phyloP scores from a whole-genome alignment of 2,113 vertebrate species.

The Psammodynastes pulverulentus region DNA sequence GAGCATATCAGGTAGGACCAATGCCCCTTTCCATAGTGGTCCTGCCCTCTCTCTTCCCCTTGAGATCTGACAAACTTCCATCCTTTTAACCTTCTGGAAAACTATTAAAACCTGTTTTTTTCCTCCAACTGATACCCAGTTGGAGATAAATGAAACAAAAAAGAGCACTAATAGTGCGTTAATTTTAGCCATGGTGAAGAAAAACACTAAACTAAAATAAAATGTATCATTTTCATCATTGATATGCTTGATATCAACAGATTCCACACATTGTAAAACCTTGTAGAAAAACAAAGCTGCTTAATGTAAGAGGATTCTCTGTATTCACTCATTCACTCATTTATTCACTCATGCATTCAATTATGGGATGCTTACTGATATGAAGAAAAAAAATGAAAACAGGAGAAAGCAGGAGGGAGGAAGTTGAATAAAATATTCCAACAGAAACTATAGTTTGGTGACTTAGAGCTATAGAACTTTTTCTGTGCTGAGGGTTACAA shows the following conservation, averaged over 20 bases:
- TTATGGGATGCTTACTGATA: neutral
- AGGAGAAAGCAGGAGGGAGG: neutral
- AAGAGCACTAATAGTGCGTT: neutral
- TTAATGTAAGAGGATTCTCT: neutral
- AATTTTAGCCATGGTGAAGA: neutral
- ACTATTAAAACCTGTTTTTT: neutral
- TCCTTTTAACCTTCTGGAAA: neutral
- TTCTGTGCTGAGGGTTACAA: neutral
- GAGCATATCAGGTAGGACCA: too few relatives aligned
- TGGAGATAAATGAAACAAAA: neutral
- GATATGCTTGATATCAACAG: neutral
- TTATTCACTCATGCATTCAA: neutral
- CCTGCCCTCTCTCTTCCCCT: neutral
- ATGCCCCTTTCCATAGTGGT: neutral
- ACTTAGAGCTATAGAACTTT: neutral
- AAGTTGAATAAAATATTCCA: neutral
- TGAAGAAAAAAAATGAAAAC: neutral
- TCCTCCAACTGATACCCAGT: neutral
- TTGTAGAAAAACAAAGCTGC: neutral
- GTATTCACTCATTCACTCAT: neutral
- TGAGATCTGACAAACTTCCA: neutral
- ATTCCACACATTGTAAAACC: neutral
- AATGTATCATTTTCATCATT: neutral
- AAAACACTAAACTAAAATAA: neutral
- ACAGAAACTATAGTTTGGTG: neutral